Conservation (phyloP, 2,888 invertebrate species). For the Hirtodrosophila histrioides region DNA sequence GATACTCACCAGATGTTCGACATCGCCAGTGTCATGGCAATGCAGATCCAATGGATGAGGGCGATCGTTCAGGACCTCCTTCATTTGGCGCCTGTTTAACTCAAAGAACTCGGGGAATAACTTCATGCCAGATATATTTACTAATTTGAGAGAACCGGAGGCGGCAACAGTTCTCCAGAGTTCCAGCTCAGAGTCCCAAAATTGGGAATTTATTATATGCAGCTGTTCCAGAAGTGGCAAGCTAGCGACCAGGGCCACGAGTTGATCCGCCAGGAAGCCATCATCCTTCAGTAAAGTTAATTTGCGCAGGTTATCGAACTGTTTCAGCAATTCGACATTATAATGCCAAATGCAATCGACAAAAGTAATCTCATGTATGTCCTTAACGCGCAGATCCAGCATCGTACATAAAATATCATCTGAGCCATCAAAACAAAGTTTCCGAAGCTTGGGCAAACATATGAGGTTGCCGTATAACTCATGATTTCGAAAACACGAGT, state of each 20-base stretch:
- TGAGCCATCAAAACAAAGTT: background rate
- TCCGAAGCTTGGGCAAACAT: constrained; percentile 17
- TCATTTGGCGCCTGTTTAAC: constrained; percentile 9
- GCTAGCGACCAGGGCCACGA: background rate
- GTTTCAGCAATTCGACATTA: background rate
- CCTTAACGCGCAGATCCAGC: constrained; percentile 6
- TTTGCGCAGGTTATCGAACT: background rate
- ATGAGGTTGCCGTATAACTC: background rate
- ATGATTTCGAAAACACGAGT: too few species aligned
- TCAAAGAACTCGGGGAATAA: constrained; percentile 16
- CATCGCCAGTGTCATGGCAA: constrained; percentile 6
- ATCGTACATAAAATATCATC: background rate
- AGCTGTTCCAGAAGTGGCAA: constrained; percentile 22
- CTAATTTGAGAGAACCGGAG: constrained; percentile 6
- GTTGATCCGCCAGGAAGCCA: background rate
- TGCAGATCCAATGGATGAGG: constrained; percentile 6
- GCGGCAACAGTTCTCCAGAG: constrained; percentile 27
- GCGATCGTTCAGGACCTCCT: constrained; percentile 1
- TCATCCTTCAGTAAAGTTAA: constrained; percentile 17
- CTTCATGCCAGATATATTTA: constrained; percentile 22
- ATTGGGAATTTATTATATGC: constrained; percentile 6
- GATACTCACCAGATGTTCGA: constrained; percentile 6
- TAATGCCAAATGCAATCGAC: constrained; percentile 11
- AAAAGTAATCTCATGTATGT: background rate
- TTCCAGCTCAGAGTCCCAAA: constrained; percentile 19